A percentile compares a stretch with the other conserved stretches of the same genome.
Conservation (phyloP, 2,797 vertebrate species). For the Fistularia tabacaria region DNA sequence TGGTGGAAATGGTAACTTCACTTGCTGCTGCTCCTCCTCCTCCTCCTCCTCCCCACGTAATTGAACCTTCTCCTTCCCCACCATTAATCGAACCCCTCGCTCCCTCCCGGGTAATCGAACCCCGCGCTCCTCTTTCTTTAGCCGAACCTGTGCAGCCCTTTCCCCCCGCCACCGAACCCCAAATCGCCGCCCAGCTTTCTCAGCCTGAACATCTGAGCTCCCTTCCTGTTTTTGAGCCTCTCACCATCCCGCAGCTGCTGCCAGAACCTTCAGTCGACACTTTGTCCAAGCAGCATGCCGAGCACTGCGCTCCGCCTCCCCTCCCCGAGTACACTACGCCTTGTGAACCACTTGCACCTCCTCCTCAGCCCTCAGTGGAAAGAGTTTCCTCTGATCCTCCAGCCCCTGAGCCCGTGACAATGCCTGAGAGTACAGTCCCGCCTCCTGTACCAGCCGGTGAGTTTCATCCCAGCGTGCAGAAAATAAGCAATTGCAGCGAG, state of each 20-base stretch:
- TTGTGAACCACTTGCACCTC: constrained; percentile 65
- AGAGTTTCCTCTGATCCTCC: constrained; percentile 39
- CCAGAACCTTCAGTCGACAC: constrained; percentile 14
- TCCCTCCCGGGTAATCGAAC: constrained; percentile 33
- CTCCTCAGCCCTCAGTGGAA: constrained; percentile 57
- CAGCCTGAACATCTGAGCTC: constrained; percentile 33
- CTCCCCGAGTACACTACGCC: constrained; percentile 48
- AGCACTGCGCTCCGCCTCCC: constrained; percentile 47
- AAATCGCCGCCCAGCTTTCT: constrained; percentile 13
- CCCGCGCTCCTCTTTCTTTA: constrained; percentile 35
- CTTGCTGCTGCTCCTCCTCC: constrained; percentile 25
- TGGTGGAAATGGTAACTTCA: constrained; percentile 27
- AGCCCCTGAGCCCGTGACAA: constrained; percentile 22
- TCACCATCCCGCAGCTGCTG: constrained; percentile 23
- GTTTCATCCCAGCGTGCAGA: constrained; percentile 30
- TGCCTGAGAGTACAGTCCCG: constrained; percentile 26
- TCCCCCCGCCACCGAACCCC: constrained; percentile 28
- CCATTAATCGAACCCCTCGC: constrained; percentile 33
- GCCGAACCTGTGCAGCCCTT: constrained; percentile 30
- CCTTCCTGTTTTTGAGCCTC: constrained; percentile 39
- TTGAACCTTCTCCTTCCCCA: constrained; percentile 42
- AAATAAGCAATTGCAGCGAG: background rate
- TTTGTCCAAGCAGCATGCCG: constrained; percentile 35
- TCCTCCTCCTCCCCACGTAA: constrained; percentile 29
- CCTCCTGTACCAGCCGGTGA: constrained; percentile 57